A percentile compares a stretch with the other conserved stretches of the same genome.
phyloP scores from a whole-genome alignment of 2,113 vertebrate species.

The Nothobranchius kuhntae region DNA sequence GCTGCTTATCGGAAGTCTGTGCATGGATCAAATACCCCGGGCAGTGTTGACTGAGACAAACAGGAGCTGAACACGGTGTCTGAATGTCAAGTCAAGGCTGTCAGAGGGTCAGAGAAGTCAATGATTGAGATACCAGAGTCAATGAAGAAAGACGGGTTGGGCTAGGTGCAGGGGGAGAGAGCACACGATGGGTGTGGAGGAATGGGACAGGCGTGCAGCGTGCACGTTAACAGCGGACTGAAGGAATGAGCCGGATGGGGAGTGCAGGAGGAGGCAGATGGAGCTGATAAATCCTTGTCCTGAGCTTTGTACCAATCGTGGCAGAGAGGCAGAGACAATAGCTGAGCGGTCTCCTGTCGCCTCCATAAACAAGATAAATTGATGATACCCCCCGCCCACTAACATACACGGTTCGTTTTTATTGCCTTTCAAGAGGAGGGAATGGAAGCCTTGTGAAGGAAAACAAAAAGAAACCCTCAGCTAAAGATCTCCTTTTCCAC shows the following conservation, averaged over 20 bases:
- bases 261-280: slow-evolving; percentile 56
- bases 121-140: slow-evolving; percentile 55
- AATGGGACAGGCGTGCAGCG: slow-evolving; percentile 10
- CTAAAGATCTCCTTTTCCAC: slow-evolving; percentile 62
- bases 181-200: neutral
- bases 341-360: slow-evolving; percentile 65
- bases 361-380: slow-evolving; percentile 73
- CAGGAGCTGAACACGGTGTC: slow-evolving; percentile 47
- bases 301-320: slow-evolving; percentile 67
- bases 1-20: slow-evolving; percentile 46
- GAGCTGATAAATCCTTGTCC: slow-evolving; percentile 68
- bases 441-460: slow-evolving; percentile 57
- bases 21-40: slow-evolving; percentile 48
- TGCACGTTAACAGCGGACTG: neutral
- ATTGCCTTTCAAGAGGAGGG: slow-evolving; percentile 62
- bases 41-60: slow-evolving; percentile 51
- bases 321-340: slow-evolving; percentile 67
- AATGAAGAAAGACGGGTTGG: slow-evolving; percentile 30
- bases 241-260: slow-evolving; percentile 36
- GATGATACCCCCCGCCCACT: slow-evolving; percentile 64
- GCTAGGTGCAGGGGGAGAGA: neutral
- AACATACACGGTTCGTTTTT: slow-evolving; percentile 65
- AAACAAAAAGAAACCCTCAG: slow-evolving; percentile 59
- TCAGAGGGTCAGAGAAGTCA: slow-evolving; percentile 57
- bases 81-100: slow-evolving; percentile 65